Evolutionary conservation across 1,140 invertebrate species (phyloP), one percentile per base, ranked within the genome.

Genomic region (Cepaea nemoralis): DNA sequence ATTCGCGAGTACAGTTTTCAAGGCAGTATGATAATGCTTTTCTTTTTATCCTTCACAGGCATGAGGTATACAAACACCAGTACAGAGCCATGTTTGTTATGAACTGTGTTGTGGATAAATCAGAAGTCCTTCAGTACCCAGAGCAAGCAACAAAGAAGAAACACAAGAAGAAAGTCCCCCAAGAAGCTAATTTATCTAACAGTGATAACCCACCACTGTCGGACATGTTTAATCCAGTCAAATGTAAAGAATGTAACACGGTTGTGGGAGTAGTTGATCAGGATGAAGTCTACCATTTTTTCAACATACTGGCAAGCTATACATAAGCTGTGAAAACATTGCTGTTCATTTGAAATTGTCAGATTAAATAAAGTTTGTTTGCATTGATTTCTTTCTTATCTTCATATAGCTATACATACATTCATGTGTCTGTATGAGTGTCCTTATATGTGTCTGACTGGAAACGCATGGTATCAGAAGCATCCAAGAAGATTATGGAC

Each of bases 1-100:
- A n/a, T n/a, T n/a, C n/a, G n/a, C n/a, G n/a, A n/a, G n/a, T n/a
- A n/a, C n/a, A n/a, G n/a, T n/a, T n/a, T n/a, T n/a, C n/a, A n/a
- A n/a, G n/a, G n/a, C n/a, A n/a, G n/a, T n/a, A n/a, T n/a, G n/a
- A n/a, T n/a, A n/a, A n/a, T n/a, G n/a, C n/a, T n/a, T n/a, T 45
- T 83, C 69, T 79, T 27, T 74, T n/a, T 73, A 39, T 86, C 80
- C 83, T 40, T 87, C 90, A 59, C 87, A 93, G 93, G 83, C 94
- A 94, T 88, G 92, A 92, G 37, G 86, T 91, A 6, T 94, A 93
- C 86, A 88, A 92, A 77, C 92, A 92, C 73, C 94, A 94, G 84
- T 94, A 94, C 87, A 87, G 94, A 83, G 94, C 94, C 8, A 94
- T 94, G 94, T 94, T 94, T 91, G 94, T 94, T 0, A 91, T 90